Percentiles rank a stretch among this genome's conserved stretches.
Conservation (phyloP, 2,113 vertebrate species). For the Colaptes auratus region DNA sequence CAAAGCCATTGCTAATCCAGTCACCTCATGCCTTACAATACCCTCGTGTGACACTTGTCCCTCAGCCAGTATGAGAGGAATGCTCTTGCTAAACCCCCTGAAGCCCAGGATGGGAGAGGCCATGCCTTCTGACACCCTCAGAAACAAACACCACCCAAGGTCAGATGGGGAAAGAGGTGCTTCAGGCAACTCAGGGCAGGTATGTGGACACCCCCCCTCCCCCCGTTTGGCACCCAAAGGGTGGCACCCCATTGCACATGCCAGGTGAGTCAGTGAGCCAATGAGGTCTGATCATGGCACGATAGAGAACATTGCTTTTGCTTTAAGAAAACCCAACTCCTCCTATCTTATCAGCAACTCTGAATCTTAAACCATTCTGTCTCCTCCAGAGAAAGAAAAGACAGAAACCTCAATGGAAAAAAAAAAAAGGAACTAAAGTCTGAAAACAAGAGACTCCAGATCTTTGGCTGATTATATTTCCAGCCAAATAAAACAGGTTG, state of each 20-base stretch:
- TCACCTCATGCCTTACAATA: neutral
- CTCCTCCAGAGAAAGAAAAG: constrained; percentile 5
- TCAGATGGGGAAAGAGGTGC: neutral
- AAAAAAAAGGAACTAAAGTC: neutral
- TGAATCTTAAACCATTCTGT: neutral
- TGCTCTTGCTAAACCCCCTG: neutral
- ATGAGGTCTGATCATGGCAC: rapidly evolving
- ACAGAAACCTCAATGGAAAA: neutral
- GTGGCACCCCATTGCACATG: rapidly evolving
- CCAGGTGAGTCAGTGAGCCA: neutral
- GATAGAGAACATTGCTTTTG: neutral
- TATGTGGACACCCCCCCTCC: rapidly evolving
- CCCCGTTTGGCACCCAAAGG: neutral
- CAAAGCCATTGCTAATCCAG: neutral
- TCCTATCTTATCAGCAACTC: neutral
- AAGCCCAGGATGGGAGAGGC: neutral
- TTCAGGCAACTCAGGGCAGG: rapidly evolving
- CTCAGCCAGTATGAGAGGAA: neutral
- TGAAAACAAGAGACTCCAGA: neutral
- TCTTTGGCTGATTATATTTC: neutral
- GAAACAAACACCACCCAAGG: neutral
- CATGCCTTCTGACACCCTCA: neutral
- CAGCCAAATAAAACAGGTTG: constrained; percentile 5
- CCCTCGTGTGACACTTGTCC: neutral
- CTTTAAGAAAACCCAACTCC: neutral